Evolutionary conservation across 1,140 invertebrate species (phyloP), one percentile per base, ranked within the genome.

Genomic region (Drosophila parabipectinata): DNA sequence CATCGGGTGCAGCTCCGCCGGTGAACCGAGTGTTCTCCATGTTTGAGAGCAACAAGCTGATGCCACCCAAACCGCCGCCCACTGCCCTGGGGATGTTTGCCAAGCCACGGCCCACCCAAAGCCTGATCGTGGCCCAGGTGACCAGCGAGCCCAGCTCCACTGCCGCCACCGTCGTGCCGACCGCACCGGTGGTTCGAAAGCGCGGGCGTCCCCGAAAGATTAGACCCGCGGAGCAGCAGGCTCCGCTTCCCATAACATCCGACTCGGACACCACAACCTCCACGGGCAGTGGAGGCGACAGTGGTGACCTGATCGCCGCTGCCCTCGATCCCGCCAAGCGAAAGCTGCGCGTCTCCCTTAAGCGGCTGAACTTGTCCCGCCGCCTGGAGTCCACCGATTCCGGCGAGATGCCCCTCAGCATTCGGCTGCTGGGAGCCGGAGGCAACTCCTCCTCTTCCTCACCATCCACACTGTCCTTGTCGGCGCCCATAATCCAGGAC

Each of bases 101-200:
- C 15, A 87, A 81, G 44, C 77, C 72, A 0, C 64, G 72, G 9
- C 56, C 74, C n/a, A 80, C 77, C 4, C 74, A 72, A 1, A 83
- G 73, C 21, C 15, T 89, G 45, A 90, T 89, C 53, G 77, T 80
- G 41, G 73, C 79, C 14, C 84, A 89, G 37, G 84, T 84, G 18
- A 80, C 47, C 41, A 80, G 85, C 48, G 75, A 88, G 28, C 24
- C 48, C 55, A 21, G 4, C 1, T 1, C 7, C 44, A 54, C 2
- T 18, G 0, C 47, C 15, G 28, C 4, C 0, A 9, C 44, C 15
- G 14, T 41, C 1, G 24, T 48, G 5, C 55, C 37, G 7, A 26
- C 18, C 4, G 4, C n/a, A 0, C 12, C 21, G 3, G 14, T 21
- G 50, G 48, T 32, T 4, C 57, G 62, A 1, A 78, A 64, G 34